Percentiles rank a stretch among this genome's conserved stretches.
phyloP scores from a whole-genome alignment of 2,113 vertebrate species.

The Melospiza georgiana region DNA sequence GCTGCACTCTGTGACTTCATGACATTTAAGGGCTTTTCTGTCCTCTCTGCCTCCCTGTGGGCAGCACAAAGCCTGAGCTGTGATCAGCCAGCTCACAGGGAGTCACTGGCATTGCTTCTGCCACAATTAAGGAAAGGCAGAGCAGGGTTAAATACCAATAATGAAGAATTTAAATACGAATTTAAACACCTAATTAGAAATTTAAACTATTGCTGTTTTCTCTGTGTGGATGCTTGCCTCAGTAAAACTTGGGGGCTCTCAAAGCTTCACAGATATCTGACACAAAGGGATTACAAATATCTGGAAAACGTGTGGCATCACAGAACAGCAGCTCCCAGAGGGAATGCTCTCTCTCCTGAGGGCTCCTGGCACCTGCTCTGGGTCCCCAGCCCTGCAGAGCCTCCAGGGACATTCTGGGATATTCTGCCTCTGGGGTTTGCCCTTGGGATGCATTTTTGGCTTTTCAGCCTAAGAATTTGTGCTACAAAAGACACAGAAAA shows the following conservation, averaged over 20 bases:
- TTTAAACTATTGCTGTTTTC: neutral
- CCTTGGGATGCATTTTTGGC: neutral
- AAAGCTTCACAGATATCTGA: neutral
- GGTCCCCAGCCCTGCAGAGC: neutral
- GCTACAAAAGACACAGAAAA: neutral
- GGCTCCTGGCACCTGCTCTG: neutral
- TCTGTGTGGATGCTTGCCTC: neutral
- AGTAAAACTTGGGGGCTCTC: neutral
- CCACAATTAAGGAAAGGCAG: neutral
- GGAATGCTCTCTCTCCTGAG: neutral
- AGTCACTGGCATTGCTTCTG: neutral
- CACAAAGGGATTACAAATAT: neutral
- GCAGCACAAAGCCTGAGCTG: neutral
- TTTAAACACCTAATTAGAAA: neutral
- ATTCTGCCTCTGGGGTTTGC: neutral
- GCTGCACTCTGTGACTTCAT: neutral
- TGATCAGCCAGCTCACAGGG: neutral
- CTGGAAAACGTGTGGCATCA: neutral
- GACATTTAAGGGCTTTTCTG: neutral
- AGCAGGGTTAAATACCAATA: neutral
- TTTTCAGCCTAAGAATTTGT: neutral
- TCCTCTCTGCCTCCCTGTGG: neutral
- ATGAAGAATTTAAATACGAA: neutral
- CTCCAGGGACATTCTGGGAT: neutral
- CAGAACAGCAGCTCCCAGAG: neutral